Evolutionary conservation across 2,888 invertebrate species (phyloP).

Genomic region (Tenthredo amoena): DNA sequence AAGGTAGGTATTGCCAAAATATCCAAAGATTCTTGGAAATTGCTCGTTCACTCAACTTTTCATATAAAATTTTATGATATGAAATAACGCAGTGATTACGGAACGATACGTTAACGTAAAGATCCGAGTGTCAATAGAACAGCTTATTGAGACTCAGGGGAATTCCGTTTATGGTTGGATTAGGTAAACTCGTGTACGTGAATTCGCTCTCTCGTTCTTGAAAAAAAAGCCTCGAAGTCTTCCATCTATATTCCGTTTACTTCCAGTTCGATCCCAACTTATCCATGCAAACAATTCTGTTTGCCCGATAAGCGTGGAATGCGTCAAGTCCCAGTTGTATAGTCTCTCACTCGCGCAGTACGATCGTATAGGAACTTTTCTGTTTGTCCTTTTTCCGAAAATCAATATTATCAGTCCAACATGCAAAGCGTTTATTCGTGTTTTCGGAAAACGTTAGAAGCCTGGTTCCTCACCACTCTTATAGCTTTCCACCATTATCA

Average conservation of each 20-base stretch:
- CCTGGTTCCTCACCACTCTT: not conserved
- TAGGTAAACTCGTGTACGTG: constrained; percentile 31
- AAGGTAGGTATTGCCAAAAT: not conserved
- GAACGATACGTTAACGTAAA: not conserved
- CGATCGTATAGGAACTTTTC: constrained; percentile 13
- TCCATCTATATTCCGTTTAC: constrained; percentile 18
- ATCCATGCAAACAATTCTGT: constrained; percentile 60
- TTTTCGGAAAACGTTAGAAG: constrained; percentile 40
- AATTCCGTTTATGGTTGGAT: constrained; percentile 42
- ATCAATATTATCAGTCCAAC: constrained; percentile 52
- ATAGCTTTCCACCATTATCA: constrained; percentile 11
- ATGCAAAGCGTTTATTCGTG: constrained; percentile 51
- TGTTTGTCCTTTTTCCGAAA: constrained; percentile 47
- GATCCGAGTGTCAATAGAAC: not conserved
- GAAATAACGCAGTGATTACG: constrained; percentile 7
- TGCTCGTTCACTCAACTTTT: not conserved
- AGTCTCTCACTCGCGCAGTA: constrained; percentile 1
- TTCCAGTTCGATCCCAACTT: constrained; percentile 53
- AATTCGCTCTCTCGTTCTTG: not conserved
- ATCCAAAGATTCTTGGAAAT: not conserved
- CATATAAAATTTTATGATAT: not conserved
- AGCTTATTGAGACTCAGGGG: not conserved
- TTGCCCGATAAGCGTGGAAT: constrained; percentile 60
- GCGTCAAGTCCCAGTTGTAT: constrained; percentile 47
- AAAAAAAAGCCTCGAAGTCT: constrained; percentile 28